phyloP scores from a whole-genome alignment of 2,888 invertebrate species.

The Drosophila nigritarsus region DNA sequence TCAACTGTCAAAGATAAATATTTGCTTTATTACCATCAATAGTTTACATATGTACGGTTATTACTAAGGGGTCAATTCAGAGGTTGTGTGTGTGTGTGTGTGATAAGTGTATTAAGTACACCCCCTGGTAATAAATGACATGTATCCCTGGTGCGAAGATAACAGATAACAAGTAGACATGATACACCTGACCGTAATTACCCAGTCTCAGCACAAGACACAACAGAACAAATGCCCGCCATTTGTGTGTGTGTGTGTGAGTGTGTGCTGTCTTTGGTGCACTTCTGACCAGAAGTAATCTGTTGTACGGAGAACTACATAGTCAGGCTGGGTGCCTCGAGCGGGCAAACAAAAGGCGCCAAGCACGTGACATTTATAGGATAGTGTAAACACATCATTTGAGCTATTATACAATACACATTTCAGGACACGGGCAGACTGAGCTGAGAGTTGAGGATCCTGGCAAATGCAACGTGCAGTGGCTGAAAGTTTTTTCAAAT shows the following conservation, averaged over 20 bases:
- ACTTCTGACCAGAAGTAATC: constrained; percentile 58
- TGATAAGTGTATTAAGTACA: constrained; percentile 12
- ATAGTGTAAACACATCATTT: constrained; percentile 82
- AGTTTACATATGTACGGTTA: constrained; percentile 6
- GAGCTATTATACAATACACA: constrained; percentile 74
- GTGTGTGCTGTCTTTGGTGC: constrained; percentile 17
- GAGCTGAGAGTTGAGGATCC: constrained; percentile 3
- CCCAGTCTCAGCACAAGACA: constrained; percentile 32
- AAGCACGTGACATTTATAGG: constrained; percentile 80
- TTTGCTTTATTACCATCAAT: constrained; percentile 24
- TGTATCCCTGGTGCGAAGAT: constrained; percentile 57
- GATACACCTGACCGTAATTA: constrained; percentile 69
- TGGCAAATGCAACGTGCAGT: constrained; percentile 38
- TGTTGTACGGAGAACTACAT: constrained; percentile 62
- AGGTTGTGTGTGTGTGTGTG: constrained; percentile 2
- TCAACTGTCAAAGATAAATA: constrained; percentile 33
- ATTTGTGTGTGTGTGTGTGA: constrained; percentile 13
- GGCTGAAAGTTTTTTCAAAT: constrained; percentile 67
- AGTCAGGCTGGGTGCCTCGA: constrained; percentile 59
- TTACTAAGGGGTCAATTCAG: neutral
- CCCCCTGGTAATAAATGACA: constrained; percentile 50
- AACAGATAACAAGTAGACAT: constrained; percentile 64
- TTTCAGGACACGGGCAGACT: constrained; percentile 11
- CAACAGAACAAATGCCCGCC: constrained; percentile 7
- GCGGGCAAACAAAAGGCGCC: constrained; percentile 70